Evolutionary conservation across 1,140 invertebrate species (phyloP).

Genomic region (Drosophila sulfurigaster): DNA sequence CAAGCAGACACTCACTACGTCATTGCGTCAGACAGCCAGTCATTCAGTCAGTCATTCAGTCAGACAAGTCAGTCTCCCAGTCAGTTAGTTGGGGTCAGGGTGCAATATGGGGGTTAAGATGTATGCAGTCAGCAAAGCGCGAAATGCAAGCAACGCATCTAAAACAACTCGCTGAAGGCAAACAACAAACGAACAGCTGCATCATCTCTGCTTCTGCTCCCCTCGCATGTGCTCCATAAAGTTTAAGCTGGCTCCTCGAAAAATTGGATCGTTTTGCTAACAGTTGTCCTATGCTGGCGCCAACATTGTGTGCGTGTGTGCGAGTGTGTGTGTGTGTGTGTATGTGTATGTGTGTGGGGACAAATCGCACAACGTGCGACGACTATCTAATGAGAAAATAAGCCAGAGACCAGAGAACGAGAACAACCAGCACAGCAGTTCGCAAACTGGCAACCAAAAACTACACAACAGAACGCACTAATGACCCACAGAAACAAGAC

Average conservation of each 20-base stretch:
- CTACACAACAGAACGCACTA: conserved; percentile 62
- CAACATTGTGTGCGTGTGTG: conserved; percentile 47
- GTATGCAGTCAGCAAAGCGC: conserved; percentile 68
- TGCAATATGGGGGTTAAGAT: conserved; percentile 39
- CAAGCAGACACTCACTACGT: conserved; percentile 42
- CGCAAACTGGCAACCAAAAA: conserved; percentile 21
- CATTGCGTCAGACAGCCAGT: conserved; percentile 27
- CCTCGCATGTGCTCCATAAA: conserved; percentile 14
- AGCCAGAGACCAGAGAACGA: conserved; percentile 29
- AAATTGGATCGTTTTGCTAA: conserved; percentile 24
- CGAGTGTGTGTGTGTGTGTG: too few relatives aligned
- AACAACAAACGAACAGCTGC: conserved; percentile 36
- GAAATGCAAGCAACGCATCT: conserved; percentile 64
- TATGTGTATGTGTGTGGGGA: conserved; percentile 26
- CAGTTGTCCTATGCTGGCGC: conserved; percentile 19
- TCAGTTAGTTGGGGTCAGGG: conserved; percentile 10
- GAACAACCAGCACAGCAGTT: background rate
- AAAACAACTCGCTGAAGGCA: conserved; percentile 50
- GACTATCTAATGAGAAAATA: conserved; percentile 79
- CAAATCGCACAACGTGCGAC: conserved; percentile 73
- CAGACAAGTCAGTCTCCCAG: conserved; percentile 20
- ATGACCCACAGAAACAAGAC: conserved; percentile 58
- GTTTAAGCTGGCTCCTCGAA: conserved; percentile 27
- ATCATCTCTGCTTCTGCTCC: conserved; percentile 1
- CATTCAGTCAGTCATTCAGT: conserved; percentile 12